Base-by-base conservation (phyloP, 2,113 vertebrate species). In the Monopterus albus region DNA sequence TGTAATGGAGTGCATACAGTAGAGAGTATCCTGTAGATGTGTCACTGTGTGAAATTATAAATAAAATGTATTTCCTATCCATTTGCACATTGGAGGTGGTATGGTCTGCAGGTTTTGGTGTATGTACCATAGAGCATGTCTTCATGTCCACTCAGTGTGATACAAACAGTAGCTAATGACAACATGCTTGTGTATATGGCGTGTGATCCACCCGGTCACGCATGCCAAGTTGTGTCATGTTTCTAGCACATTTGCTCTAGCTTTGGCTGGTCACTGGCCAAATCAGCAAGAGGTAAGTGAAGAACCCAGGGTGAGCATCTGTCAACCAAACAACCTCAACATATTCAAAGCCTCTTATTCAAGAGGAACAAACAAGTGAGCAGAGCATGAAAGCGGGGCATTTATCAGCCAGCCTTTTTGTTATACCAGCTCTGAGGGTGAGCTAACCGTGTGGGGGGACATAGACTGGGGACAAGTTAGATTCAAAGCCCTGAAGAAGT, bases 401-500 rank as follows among this genome's bases (percentile, higher is more conserved):
- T 86, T 89, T 89, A 90, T 89, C 87, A 76, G 67, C 50, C 62
- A 51, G 83, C 57, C 69, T 78, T 81, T 79, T 49, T 66, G 81
- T 82, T 66, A 63, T 70, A 65, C 71, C 56, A 73, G 77, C 83
- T 71, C 75, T 79, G 68, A 85, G 65, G 75, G 60, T 9, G 38
- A 64, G 76, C 72, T 68, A 63, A 80, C 74, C 59, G 59, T 75
- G 66, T 72, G 69, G 36, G 75, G 70, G 39, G 50, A 69, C 68
- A 56, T 58, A 72, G 61, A 53, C 76, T 52, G 49, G 74, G 79
- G 79, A 82, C 75, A 75, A 72, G 81, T 70, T 75, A 60, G 85
- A 88, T 91, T 92, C 85, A 92, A 92, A 91, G 89, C 85, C 66
- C 53, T 18, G 50, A 33, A 79, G 82, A 84, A 80, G 87, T 87